These are phyloP conservation scores for Listronotus oregonensis DNA, from an alignment of 1,140 invertebrate genomes.

Conservation along the genomic window DNA sequence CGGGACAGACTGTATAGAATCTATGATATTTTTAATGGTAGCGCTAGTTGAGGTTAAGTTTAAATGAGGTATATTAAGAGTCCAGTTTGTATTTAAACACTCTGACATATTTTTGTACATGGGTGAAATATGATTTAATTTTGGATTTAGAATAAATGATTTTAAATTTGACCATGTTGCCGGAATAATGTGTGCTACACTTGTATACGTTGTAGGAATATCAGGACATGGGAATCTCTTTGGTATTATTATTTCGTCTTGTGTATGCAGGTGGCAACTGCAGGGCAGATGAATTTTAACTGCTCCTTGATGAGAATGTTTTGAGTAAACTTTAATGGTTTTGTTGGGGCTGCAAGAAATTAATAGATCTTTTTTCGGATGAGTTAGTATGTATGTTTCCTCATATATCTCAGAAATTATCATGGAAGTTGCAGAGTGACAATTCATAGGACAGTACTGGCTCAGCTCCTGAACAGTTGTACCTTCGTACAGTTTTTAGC, in stretches of 20 bases:
- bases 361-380: too few species aligned
- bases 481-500: too few species aligned
- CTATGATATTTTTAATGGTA: conserved; percentile 13
- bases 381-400: too few species aligned
- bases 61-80: conserved; percentile 24
- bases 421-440: too few species aligned
- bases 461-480: too few species aligned
- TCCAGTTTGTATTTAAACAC: conserved; percentile 28
- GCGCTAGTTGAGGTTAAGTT: conserved; percentile 24
- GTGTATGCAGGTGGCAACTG: too few species aligned
- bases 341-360: too few species aligned
- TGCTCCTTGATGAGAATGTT: too few species aligned
- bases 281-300: too few species aligned
- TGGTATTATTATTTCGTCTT: conserved; percentile 1
- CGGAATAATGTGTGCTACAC: conserved; percentile 18
- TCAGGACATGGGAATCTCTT: conserved; percentile 21
- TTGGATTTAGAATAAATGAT: conserved; percentile 28
- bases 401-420: too few species aligned
- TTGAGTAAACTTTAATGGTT: too few species aligned
- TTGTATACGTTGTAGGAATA: not conserved
- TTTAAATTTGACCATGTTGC: conserved; percentile 31
- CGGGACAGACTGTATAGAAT: not conserved
- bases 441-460: too few species aligned
- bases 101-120: conserved; percentile 21
- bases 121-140: conserved; percentile 4